Base-by-base conservation (phyloP, 2,888 invertebrate genomes). In the Drosophila neonasuta region DNA sequence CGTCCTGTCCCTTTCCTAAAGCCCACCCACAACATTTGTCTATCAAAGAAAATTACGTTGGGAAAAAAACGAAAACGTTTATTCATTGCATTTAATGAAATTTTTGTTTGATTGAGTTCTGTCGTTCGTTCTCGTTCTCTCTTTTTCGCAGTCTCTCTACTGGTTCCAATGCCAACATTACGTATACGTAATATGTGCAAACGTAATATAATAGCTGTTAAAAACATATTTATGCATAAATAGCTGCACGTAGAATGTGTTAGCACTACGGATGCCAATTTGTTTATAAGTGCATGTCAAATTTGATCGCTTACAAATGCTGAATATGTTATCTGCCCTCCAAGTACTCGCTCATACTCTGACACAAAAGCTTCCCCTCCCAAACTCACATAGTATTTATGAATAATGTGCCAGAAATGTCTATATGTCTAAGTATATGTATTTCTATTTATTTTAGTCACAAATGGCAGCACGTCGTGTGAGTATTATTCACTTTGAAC, bases 391-490 rank as follows among this genome's bases (percentile, higher is more conserved):
- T 67, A 71, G 68, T 75, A 79, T 84, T 80, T 81, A 86, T 86
- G 86, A 86, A 79, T 76, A 79, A 81, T 71, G 62, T 68, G 67
- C 59, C 15, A 60, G 17, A 63, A 68, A 68, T 29, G 62, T 34
- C 11, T 42, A 52, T 34, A 41, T 11, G 42, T 57, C 11, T 17
- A 8, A 45, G 48, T 58, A 32, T 54, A 46, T 64, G 50, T 76
- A 58, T 66, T 79, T 76, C 51, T 86, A 73, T 84, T 84, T 84
- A 81, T 86, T 85, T 81, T 67, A 86, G 80, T 83, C 73, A 63
- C 59, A 82, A 83, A 87, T 83, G 86, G 70, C 73, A 77, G 72
- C 82, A 83, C 87, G 82, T 87, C 83, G 75, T 68, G 63, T 65
- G 61, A 50, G 67, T 86, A 83, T 83, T 87, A 77, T 85, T 87